Evolutionary conservation across 2,797 vertebrate genomes (phyloP), one percentile per base, ranked within the genome.

Genomic region (Poeciliopsis turneri): DNA sequence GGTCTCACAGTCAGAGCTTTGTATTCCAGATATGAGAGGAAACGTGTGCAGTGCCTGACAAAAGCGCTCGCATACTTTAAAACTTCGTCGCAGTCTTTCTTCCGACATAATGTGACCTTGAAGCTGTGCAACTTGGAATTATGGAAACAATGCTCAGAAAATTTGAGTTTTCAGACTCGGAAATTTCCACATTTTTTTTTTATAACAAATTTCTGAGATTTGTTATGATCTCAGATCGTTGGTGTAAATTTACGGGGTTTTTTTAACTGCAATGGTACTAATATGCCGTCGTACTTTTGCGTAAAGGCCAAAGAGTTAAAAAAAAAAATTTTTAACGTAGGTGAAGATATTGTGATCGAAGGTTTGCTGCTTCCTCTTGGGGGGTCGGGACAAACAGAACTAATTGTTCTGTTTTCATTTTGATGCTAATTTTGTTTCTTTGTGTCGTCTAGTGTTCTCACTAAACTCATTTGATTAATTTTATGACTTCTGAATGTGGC

Each of bases 21-120:
- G 80, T 80, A 78, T 73, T 25, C 55, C 79, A 70, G 72, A 75
- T 79, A 39, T 55, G 71, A 84, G 74, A 83, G 33, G 74, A 20
- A 75, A 85, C 3, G 6, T 12, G 51, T 45, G n/a, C 7, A n/a
- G 41, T 4, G 2, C 25, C 13, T n/a, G 43, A 25, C 41, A 45
- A 45, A 70, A 70, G 41, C 7, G 16, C 68, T 69, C 36, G 0
- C 23, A 25, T 7, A 23, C 39, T 43, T 43, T 43, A 5, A 66
- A 66, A 12, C 9, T 68, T n/a, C 0, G 2, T 43, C 66, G n/a
- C 10, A 23, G 25, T 45, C n/a, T 45, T 41, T 70, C 11, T 15
- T 45, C 6, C 8, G 28, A 28, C 41, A 43, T 9, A 43, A 43
- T 43, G 41, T 23, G 49, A 10, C 49, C 49, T 51, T 51, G 49